Evolutionary conservation across 2,797 vertebrate genomes (phyloP), one percentile per base, ranked within the genome.

Genomic region (Myiotriccus ornatus): DNA sequence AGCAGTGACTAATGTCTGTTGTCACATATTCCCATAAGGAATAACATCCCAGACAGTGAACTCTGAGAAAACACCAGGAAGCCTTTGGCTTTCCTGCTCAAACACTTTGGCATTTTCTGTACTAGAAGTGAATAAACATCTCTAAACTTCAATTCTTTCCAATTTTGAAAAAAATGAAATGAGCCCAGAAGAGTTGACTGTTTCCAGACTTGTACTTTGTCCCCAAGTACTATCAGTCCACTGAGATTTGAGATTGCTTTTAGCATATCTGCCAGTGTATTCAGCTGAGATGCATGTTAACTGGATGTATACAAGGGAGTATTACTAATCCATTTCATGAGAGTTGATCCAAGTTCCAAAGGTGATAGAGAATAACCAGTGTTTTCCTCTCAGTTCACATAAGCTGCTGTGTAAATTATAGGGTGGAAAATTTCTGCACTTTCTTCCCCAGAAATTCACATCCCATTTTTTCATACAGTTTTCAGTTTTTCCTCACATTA

Each of bases 21-120:
- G 95, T 95, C 94, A 94, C 43, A 25, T 87, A 93, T 93, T 95
- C 89, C 87, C 95, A 82, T 52, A 81, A 94, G 91, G 73, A 90
- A 71, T 53, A 93, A 41, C 50, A 87, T 94, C 62, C 39, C 50
- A 94, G 82, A 46, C 89, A 82, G 46, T 87, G 93, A 95, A 94
- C 87, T 83, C 80, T 46, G 35, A 92, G 47, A 65, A 86, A 59
- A n/a, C 3, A 3, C 57, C 60, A 78, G 50, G 44, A 91, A 95
- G 62, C 59, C 57, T 41, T 88, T 95, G 79, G 37, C 30, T 52
- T 55, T 91, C 52, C 65, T 71, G 14, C 84, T 94, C 57, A 88
- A 82, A 71, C 3, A 21, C 24, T 89, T 87, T 62, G 44, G 67
- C 28, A 25, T 87, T 93, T 96, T 90, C 76, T 91, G 22, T 91